These are phyloP conservation scores for Nothobranchius furzeri DNA, from an alignment of 2,113 vertebrate species.

Conservation along the genomic window DNA sequence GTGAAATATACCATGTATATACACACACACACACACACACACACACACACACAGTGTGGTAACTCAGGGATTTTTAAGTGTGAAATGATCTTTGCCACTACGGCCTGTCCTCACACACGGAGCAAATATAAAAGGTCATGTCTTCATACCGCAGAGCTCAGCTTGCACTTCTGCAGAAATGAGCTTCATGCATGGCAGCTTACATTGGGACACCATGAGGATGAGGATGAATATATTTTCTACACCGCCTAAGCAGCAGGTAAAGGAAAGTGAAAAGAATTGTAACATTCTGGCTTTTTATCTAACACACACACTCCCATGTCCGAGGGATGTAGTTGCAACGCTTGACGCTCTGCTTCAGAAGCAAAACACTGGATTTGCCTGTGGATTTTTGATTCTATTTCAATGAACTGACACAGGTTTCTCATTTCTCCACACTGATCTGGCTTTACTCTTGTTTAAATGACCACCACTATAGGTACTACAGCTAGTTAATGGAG, in stretches of 20 bases:
- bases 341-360: no score
- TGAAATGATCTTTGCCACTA: constrained; percentile 39
- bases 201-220: constrained; percentile 3
- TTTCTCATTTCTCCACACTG: no score
- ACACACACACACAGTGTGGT: constrained; percentile 6
- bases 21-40: no score
- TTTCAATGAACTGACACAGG: no score
- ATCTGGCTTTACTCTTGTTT: no score
- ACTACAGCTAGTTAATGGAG: no score
- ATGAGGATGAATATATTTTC: constrained; percentile 7
- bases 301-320: no score
- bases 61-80: constrained; percentile 36
- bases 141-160: constrained; percentile 31
- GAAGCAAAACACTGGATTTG: no score
- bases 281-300: no score
- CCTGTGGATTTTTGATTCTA: no score
- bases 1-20: constrained; percentile 25
- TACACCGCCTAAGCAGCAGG: constrained; percentile 3
- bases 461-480: no score
- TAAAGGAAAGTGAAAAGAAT: constrained; percentile 4
- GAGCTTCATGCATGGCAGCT: constrained; percentile 23
- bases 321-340: no score
- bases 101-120: constrained; percentile 35
- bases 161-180: constrained; percentile 43
- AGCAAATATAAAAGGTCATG: constrained; percentile 50